phyloP scores from a whole-genome alignment of 2,113 vertebrate genomes.

The Corythaixoides concolor region DNA sequence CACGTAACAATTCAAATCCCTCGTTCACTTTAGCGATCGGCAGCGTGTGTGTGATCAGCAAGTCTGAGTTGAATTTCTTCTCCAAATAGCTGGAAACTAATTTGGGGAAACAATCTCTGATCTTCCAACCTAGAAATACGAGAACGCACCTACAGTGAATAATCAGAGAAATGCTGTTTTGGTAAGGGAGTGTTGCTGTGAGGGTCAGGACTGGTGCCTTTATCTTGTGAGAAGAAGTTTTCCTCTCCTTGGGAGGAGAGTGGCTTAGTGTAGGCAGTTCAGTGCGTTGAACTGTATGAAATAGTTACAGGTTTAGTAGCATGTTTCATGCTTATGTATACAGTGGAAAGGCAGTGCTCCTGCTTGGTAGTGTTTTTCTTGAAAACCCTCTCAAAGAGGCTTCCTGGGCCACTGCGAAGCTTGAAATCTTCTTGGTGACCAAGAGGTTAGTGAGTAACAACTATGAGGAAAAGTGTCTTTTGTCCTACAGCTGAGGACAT shows the following conservation, averaged over 20 bases:
- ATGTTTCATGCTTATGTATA: background rate
- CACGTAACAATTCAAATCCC: slow-evolving; percentile 81
- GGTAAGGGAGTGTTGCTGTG: background rate
- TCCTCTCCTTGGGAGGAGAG: background rate
- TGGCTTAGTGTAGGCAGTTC: rapidly evolving
- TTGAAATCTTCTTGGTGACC: background rate
- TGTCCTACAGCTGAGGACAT: background rate
- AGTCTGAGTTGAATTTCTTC: slow-evolving; percentile 86
- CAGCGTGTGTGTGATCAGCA: slow-evolving; percentile 84
- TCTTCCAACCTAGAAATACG: slow-evolving; percentile 42
- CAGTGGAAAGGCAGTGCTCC: background rate
- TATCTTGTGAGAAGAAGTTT: too few species aligned
- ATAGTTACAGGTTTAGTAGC: background rate
- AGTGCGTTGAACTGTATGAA: background rate
- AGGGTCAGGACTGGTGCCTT: background rate
- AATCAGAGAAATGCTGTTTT: too few species aligned
- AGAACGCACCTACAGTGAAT: too few species aligned
- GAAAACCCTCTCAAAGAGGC: too few species aligned
- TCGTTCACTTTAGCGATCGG: slow-evolving; percentile 81
- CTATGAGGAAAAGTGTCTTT: background rate
- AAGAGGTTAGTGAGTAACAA: background rate
- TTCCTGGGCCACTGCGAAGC: background rate
- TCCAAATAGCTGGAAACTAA: slow-evolving; percentile 84
- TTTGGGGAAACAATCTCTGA: slow-evolving; percentile 71
- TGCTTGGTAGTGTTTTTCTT: background rate